These are phyloP conservation scores for Nyctibius bracteatus DNA, from an alignment of 2,113 vertebrate genomes.

Conservation along the genomic window DNA sequence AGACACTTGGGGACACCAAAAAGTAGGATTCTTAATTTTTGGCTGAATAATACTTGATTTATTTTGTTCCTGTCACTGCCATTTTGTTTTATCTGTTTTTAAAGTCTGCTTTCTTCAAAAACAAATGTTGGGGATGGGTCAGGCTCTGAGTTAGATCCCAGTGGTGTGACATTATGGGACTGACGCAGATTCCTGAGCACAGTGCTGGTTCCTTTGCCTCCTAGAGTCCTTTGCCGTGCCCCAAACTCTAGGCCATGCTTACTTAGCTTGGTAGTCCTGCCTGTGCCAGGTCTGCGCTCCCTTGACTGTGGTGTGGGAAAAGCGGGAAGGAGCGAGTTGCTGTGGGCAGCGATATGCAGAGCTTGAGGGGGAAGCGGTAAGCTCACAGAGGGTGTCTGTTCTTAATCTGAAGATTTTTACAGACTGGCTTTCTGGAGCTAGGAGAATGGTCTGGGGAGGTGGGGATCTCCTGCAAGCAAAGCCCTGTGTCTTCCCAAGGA, in stretches of 20 bases:
- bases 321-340: background rate
- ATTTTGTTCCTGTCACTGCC: background rate
- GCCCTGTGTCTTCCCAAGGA: background rate
- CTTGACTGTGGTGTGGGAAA: background rate
- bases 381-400: background rate
- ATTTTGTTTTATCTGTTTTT: background rate
- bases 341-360: background rate
- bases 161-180: background rate
- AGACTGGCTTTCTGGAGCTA: background rate
- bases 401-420: background rate
- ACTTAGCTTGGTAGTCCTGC: background rate
- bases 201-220: fast-evolving
- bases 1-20: background rate
- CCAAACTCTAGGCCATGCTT: no score
- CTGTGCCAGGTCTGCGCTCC: background rate
- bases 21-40: background rate
- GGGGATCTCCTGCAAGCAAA: background rate
- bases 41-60: background rate
- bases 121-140: background rate
- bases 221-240: background rate
- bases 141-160: background rate
- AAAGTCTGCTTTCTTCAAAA: background rate
- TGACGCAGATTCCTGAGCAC: background rate
- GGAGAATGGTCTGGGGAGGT: background rate
- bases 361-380: background rate